Evolutionary conservation across 2,113 vertebrate genomes (phyloP).

Genomic region (Indicator maculatus): DNA sequence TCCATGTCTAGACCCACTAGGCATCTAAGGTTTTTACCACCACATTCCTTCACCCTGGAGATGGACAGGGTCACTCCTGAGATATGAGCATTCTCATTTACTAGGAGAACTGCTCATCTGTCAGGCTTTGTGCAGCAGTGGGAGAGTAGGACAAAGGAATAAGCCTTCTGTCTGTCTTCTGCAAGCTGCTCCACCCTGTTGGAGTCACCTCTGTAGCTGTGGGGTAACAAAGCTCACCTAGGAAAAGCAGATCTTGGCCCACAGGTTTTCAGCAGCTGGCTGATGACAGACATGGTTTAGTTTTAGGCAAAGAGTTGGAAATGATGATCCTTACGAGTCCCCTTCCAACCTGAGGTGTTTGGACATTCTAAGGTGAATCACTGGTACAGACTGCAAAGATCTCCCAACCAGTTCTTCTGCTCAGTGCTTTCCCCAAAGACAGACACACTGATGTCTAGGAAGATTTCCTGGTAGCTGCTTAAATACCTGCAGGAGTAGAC

Average conservation of each 20-base stretch:
- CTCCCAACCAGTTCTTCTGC: not conserved
- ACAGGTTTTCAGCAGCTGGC: accelerated
- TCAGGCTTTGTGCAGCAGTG: accelerated
- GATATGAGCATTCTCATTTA: not conserved
- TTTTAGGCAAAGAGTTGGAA: not conserved
- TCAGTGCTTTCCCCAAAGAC: not conserved
- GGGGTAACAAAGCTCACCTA: not conserved
- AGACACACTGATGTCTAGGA: not conserved
- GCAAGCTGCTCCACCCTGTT: not conserved
- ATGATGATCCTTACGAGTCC: not conserved
- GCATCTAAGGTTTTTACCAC: not conserved
- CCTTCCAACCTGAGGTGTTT: not conserved
- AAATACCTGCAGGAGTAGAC: not conserved
- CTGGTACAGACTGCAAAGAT: not conserved
- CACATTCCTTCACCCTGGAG: not conserved
- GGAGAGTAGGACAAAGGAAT: not conserved
- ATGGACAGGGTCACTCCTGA: not conserved
- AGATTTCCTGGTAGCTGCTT: not conserved
- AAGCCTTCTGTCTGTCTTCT: not conserved
- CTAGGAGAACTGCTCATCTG: not conserved
- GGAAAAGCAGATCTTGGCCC: not conserved
- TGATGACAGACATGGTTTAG: not conserved
- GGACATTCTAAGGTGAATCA: not conserved
- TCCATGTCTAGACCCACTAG: not conserved
- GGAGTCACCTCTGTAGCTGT: not conserved